A percentile compares a stretch with the other conserved stretches of the same genome.
phyloP scores from a whole-genome alignment of 2,888 invertebrate species.

The Xanthorhoe spadicearia region DNA sequence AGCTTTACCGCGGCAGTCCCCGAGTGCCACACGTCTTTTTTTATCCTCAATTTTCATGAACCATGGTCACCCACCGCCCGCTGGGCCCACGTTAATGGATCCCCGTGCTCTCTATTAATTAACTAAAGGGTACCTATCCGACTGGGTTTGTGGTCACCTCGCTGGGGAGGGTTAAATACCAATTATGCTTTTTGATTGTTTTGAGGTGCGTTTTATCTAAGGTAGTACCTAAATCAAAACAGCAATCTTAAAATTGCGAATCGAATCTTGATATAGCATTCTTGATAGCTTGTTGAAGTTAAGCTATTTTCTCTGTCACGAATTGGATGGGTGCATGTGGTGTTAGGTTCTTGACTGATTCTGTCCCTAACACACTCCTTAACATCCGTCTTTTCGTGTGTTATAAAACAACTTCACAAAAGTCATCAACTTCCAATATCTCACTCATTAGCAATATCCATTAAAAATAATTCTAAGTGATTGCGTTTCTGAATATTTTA shows the following conservation, averaged over 20 bases:
- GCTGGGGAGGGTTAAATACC: conserved; percentile 28
- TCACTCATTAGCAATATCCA: neutral
- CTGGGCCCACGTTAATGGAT: conserved; percentile 44
- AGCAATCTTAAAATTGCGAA: neutral
- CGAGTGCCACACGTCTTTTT: no score
- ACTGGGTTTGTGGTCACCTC: conserved; percentile 40
- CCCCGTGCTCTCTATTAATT: conserved; percentile 43
- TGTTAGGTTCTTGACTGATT: no score
- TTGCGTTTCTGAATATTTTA: neutral
- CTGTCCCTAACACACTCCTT: no score
- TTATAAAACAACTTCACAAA: no score
- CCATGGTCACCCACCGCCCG: conserved; percentile 34
- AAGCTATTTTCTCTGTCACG: no score
- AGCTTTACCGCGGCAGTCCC: no score
- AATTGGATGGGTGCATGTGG: no score
- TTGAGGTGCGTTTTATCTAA: neutral
- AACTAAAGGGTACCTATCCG: conserved; percentile 36
- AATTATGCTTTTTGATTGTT: conserved; percentile 24
- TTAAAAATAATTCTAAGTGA: neutral
- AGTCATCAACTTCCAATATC: neutral
- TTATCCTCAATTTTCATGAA: neutral
- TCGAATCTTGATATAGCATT: no score
- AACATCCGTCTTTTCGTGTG: no score
- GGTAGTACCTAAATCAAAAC: no score
- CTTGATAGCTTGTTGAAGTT: no score